Percentiles rank a stretch among this genome's conserved stretches.
Evolutionary conservation across 2,113 vertebrate species (phyloP).

Genomic region (Apistogramma diplotaenia): DNA sequence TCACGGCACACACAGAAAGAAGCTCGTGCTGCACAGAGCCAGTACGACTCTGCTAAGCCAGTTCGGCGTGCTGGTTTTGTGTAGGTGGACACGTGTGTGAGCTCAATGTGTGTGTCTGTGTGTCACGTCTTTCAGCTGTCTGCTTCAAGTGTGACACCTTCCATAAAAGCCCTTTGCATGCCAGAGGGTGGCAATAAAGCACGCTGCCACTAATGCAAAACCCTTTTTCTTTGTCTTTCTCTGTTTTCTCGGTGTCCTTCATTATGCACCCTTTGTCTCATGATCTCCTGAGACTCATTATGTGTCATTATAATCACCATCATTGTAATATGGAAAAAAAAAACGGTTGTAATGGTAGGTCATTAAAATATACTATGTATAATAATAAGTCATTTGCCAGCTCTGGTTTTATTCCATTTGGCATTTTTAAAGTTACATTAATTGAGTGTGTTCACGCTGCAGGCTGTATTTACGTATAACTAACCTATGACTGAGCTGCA

Average conservation of each 20-base stretch:
- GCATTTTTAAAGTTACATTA: neutral
- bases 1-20: constrained; percentile 6
- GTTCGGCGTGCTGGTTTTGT: neutral
- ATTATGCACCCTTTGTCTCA: neutral
- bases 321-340: neutral
- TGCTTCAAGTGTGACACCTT: constrained; percentile 22
- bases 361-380: neutral
- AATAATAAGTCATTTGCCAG: neutral
- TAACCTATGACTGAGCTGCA: neutral
- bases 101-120: neutral
- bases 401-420: neutral
- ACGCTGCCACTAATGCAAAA: neutral
- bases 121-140: constrained; percentile 18
- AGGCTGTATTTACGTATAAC: neutral
- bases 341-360: neutral
- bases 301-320: neutral
- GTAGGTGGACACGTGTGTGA: constrained; percentile 31
- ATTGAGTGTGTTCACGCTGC: neutral
- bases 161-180: constrained; percentile 49
- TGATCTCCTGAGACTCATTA: neutral
- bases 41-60: neutral
- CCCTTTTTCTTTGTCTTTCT: neutral
- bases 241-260: neutral
- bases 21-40: neutral
- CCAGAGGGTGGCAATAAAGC: neutral